phyloP scores from a whole-genome alignment of 2,888 invertebrate genomes.

The Cremastinae sp. region DNA sequence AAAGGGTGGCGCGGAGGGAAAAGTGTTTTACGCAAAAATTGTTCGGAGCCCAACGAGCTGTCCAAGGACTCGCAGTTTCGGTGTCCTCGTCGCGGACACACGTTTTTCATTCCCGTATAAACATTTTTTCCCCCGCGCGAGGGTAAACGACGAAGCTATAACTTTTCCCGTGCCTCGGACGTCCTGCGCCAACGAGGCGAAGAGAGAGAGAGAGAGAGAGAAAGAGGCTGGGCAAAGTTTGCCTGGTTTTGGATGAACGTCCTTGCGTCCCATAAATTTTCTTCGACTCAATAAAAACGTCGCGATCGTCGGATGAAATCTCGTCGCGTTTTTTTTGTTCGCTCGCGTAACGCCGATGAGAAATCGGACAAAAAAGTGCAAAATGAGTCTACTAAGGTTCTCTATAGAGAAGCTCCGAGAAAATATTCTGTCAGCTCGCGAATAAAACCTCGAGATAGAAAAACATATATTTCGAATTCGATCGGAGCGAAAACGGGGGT shows the following conservation, averaged over 20 bases:
- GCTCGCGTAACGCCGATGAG: conserved; percentile 8
- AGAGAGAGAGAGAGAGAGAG: too few relatives aligned
- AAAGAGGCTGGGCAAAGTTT: conserved; percentile 67
- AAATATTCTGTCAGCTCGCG: too few relatives aligned
- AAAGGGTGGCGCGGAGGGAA: background rate
- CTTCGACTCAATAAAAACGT: conserved; percentile 63
- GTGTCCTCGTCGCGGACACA: conserved; percentile 29
- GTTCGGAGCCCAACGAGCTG: conserved; percentile 30
- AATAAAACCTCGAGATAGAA: too few relatives aligned
- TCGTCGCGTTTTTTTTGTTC: too few relatives aligned
- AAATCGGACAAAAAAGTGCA: conserved; percentile 26
- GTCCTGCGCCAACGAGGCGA: too few relatives aligned
- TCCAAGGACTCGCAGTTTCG: conserved; percentile 35
- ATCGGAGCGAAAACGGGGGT: too few relatives aligned
- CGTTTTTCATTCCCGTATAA: conserved; percentile 51
- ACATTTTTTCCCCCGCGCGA: conserved; percentile 25
- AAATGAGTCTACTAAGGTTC: conserved; percentile 37
- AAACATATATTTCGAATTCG: too few relatives aligned
- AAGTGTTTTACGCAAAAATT: conserved; percentile 47
- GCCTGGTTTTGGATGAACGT: conserved; percentile 70
- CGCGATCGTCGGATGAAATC: conserved; percentile 46
- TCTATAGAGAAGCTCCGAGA: conserved; percentile 21
- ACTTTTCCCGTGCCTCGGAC: conserved; percentile 59
- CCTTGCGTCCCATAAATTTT: conserved; percentile 70
- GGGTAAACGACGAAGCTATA: conserved; percentile 56